A percentile compares a stretch with the other conserved stretches of the same genome.
Evolutionary conservation across 2,797 vertebrate genomes (phyloP).

Genomic region (Trichosurus vulpecula): DNA sequence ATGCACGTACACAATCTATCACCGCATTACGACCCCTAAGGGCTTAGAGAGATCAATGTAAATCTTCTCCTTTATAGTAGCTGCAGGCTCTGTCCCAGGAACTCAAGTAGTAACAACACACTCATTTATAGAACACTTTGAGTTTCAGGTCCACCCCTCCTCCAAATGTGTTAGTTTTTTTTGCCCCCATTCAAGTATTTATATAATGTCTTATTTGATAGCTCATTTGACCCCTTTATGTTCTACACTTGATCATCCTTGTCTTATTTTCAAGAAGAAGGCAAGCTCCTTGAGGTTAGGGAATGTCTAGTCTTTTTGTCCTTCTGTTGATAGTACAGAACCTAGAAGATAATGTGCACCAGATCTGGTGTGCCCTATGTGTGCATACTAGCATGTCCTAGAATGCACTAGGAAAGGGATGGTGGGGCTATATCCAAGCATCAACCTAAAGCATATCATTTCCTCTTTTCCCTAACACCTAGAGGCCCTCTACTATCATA

Average conservation of each 20-base stretch:
- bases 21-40: background rate
- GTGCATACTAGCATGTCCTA: too few species aligned
- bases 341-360: background rate
- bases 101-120: background rate
- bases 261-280: background rate
- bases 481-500: too few species aligned
- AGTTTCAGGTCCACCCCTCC: background rate
- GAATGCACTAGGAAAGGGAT: too few species aligned
- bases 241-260: background rate
- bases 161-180: background rate
- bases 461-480: too few species aligned
- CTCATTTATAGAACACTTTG: background rate
- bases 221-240: background rate
- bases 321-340: background rate
- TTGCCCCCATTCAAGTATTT: background rate
- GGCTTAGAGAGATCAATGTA: background rate
- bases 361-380: background rate
- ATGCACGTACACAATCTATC: background rate
- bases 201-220: background rate
- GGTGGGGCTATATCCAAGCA: too few species aligned
- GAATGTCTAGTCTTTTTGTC: background rate
- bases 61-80: background rate
- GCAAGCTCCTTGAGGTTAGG: background rate
- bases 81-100: background rate
- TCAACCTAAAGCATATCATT: too few species aligned